Percentiles rank a stretch among this genome's conserved stretches.
phyloP scores from a whole-genome alignment of 1,140 invertebrate genomes.

The Ptiloglossa arizonensis region DNA sequence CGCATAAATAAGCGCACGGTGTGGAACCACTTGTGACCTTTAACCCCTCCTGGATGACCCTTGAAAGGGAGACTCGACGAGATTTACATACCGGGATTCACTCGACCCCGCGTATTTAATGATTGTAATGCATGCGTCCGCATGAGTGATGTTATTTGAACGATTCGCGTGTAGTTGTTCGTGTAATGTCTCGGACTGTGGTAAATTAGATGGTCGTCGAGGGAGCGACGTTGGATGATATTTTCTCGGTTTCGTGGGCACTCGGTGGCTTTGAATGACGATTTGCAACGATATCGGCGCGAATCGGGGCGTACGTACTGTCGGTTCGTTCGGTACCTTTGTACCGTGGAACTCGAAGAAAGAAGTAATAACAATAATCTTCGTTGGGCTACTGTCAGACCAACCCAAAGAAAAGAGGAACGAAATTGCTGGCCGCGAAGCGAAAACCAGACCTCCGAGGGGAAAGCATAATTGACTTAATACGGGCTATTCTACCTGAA shows the following conservation, averaged over 20 bases:
- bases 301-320: too few species aligned
- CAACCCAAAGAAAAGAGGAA: background rate
- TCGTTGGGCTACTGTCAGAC: background rate
- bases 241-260: too few species aligned
- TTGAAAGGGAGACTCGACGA: constrained; percentile 32
- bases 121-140: background rate
- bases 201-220: too few species aligned
- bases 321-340: too few species aligned
- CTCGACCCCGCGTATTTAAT: background rate
- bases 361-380: background rate
- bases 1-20: constrained; percentile 8
- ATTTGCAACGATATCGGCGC: too few species aligned
- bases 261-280: too few species aligned
- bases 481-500: too few species aligned
- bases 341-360: background rate
- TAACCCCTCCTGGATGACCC: constrained; percentile 40
- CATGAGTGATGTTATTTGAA: constrained; percentile 28
- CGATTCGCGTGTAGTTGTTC: constrained; percentile 21
- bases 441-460: background rate
- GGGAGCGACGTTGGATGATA: too few species aligned
- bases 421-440: background rate
- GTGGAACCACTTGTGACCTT: constrained; percentile 42
- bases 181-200: background rate
- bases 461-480: too few species aligned
- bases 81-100: constrained; percentile 35